Percentiles rank a stretch among this genome's conserved stretches.
phyloP scores from a whole-genome alignment of 2,888 invertebrate species.

The Phlogophora meticulosa region DNA sequence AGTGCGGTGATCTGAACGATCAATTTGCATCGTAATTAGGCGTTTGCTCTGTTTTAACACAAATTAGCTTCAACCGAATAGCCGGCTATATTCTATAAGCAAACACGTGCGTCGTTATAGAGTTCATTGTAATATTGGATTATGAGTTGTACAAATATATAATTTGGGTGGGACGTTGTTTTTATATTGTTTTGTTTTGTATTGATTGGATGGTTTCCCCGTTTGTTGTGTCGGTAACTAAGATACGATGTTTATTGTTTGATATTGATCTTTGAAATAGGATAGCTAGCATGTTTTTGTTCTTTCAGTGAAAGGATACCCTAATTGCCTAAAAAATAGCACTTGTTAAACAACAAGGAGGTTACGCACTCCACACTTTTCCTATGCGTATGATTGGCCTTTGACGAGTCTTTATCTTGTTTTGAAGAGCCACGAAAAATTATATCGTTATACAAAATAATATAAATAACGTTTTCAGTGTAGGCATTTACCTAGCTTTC shows the following conservation, averaged over 20 bases:
- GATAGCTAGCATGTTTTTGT: background rate
- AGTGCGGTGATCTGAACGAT: constrained; percentile 83
- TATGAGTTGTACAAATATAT: constrained; percentile 62
- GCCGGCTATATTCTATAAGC: constrained; percentile 73
- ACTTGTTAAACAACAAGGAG: background rate
- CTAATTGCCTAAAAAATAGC: background rate
- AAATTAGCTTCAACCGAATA: constrained; percentile 84
- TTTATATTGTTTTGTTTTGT: constrained; percentile 45
- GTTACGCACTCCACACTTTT: background rate
- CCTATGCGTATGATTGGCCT: background rate
- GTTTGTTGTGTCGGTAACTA: constrained; percentile 13
- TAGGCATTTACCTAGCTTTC: background rate
- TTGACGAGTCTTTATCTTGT: background rate
- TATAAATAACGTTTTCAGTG: constrained; percentile 1
- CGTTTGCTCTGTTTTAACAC: constrained; percentile 84
- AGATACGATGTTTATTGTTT: constrained; percentile 11
- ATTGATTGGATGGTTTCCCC: constrained; percentile 17
- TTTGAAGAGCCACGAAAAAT: background rate
- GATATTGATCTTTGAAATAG: background rate
- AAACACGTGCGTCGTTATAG: constrained; percentile 70
- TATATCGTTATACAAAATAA: constrained; percentile 8
- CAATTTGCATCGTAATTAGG: constrained; percentile 89
- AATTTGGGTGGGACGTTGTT: constrained; percentile 46
- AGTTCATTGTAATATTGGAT: constrained; percentile 65
- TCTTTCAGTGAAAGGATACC: background rate